A percentile compares a stretch with the other conserved stretches of the same genome.
phyloP scores from a whole-genome alignment of 2,888 invertebrate genomes.

The Pilophorus perplexus region DNA sequence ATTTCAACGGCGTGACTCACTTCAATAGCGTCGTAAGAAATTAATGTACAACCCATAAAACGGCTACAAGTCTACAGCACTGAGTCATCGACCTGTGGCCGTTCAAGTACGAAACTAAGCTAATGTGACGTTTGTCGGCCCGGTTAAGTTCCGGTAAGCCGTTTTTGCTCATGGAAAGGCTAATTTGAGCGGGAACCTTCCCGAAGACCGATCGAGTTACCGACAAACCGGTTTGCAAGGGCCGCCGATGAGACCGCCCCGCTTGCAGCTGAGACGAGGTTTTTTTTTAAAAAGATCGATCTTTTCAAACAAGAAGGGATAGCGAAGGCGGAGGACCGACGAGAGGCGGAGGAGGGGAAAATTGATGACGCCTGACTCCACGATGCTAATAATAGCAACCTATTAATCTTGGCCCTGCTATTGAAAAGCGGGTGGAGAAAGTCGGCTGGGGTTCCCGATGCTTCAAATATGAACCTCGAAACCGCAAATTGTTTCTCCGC shows the following conservation, averaged over 20 bases:
- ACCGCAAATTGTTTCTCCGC: too few species aligned
- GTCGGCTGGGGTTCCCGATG: background rate
- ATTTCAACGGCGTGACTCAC: too few species aligned
- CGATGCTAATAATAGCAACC: conserved; percentile 32
- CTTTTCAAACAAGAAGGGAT: background rate
- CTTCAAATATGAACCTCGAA: background rate
- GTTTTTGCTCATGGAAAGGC: conserved; percentile 12
- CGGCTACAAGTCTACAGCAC: too few species aligned
- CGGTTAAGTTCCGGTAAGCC: too few species aligned
- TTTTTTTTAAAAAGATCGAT: conserved; percentile 19
- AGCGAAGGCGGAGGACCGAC: background rate
- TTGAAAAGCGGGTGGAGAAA: conserved; percentile 31
- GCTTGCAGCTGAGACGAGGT: background rate
- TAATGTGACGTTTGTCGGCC: too few species aligned
- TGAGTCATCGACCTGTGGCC: too few species aligned
- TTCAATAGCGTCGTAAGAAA: too few species aligned
- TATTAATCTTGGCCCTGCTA: conserved; percentile 24
- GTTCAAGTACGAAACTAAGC: too few species aligned
- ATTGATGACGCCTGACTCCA: conserved; percentile 27
- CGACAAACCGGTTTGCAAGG: conserved; percentile 13
- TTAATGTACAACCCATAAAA: too few species aligned
- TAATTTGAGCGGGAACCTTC: background rate
- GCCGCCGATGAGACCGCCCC: background rate
- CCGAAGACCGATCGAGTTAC: conserved; percentile 18
- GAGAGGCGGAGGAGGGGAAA: conserved; percentile 1